Evolutionary conservation across 1,140 invertebrate species (phyloP).

Genomic region (Galleria mellonella): DNA sequence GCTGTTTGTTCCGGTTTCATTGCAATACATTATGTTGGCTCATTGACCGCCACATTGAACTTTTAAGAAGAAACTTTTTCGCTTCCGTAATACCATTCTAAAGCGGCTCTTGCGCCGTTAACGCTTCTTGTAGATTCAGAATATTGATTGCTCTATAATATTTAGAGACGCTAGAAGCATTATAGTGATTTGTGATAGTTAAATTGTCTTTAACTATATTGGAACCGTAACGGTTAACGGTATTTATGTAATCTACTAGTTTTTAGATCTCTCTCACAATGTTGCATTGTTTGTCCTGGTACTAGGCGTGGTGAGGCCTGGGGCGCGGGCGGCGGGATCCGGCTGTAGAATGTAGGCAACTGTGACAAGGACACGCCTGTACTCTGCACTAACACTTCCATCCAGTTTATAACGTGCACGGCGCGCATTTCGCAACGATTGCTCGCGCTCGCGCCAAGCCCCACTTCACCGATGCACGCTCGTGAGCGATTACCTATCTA

Average conservation of each 20-base stretch:
- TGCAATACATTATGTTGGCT: slow-evolving; percentile 30
- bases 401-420: slow-evolving; percentile 69
- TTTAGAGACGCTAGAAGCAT: not conserved
- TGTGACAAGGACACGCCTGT: slow-evolving; percentile 72
- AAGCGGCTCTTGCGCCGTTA: too few relatives aligned
- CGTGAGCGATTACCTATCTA: slow-evolving; percentile 45
- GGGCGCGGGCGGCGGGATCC: slow-evolving; percentile 36
- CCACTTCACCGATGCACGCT: slow-evolving; percentile 47
- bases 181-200: not conserved
- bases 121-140: too few relatives aligned
- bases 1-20: slow-evolving; percentile 62
- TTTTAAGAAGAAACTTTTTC: not conserved
- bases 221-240: slow-evolving; percentile 4
- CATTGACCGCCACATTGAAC: slow-evolving; percentile 10
- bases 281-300: slow-evolving; percentile 61
- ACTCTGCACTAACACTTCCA: slow-evolving; percentile 68
- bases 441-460: slow-evolving; percentile 42
- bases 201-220: not conserved
- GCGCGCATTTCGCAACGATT: slow-evolving; percentile 57
- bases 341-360: slow-evolving; percentile 67
- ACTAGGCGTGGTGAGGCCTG: slow-evolving; percentile 29
- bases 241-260: slow-evolving; percentile 28
- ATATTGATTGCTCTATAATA: too few relatives aligned
- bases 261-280: slow-evolving; percentile 51
- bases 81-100: not conserved